A percentile compares a stretch with the other conserved stretches of the same genome.
phyloP scores from a whole-genome alignment of 2,797 vertebrate species.

The Gambelia wislizenii region DNA sequence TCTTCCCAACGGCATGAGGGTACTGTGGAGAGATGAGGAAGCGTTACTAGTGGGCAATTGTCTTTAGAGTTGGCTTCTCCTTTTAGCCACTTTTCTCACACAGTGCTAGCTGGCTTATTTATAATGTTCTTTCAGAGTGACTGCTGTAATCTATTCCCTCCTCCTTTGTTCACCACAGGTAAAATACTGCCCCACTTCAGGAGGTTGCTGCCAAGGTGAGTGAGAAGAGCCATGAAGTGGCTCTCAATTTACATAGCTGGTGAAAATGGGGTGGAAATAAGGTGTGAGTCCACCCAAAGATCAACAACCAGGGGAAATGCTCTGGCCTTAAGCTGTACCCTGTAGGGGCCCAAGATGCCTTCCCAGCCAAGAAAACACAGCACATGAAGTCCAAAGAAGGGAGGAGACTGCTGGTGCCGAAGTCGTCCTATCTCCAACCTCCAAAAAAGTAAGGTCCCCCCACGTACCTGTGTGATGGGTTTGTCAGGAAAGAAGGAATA shows the following conservation, averaged over 20 bases:
- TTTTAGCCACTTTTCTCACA: neutral
- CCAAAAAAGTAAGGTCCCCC: rapidly evolving
- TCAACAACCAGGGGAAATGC: neutral
- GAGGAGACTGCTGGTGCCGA: rapidly evolving
- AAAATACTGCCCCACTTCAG: neutral
- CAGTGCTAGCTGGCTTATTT: neutral
- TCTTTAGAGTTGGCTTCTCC: neutral
- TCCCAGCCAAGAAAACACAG: neutral
- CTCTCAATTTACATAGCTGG: no score
- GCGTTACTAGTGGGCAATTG: neutral
- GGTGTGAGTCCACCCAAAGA: neutral
- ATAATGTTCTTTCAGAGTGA: neutral
- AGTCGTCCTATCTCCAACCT: rapidly evolving
- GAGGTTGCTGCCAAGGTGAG: neutral
- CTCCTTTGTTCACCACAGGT: no score
- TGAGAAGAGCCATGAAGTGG: neutral
- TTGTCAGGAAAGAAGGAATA: conserved; percentile 98
- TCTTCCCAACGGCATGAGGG: conserved; percentile 96
- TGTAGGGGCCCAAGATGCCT: neutral
- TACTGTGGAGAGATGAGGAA: conserved; percentile 80
- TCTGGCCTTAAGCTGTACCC: neutral
- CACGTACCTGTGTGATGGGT: conserved; percentile 90
- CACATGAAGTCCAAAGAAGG: neutral
- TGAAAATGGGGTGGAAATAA: rapidly evolving
- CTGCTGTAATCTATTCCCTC: neutral